Evolutionary conservation across 2,888 invertebrate genomes (phyloP), one percentile per base, ranked within the genome.

Genomic region (Leucozona laternaria): DNA sequence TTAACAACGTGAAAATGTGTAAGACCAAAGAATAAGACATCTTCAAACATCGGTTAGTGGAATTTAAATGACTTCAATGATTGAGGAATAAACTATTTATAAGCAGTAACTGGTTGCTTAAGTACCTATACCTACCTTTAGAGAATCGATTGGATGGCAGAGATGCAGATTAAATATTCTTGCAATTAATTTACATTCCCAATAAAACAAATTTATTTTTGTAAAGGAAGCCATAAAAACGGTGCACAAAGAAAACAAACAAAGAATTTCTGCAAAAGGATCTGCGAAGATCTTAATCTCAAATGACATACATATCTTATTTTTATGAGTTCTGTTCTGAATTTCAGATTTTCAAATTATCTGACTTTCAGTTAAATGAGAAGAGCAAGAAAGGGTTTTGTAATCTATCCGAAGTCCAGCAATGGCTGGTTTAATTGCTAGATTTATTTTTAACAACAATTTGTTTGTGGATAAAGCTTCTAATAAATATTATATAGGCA

Each of bases 181-280:
- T 31, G 17, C 3, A 31, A 57, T 31, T 0, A 6, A 55, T 6
- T 28, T 25, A 25, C 15, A 22, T 37, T 40, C 2, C 6, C 22
- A 40, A 60, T 60, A 40, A 60, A 62, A 28, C 22, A 62, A 62
- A 62, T 62, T 43, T 25, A 62, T 62, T n/a, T 43, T 10, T 25
- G n/a, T 10, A 5, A n/a, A n/a, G 15, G 15, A 20, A 40, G 20
- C 40, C 22, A 60, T 22, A 10, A 43, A 43, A 50, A 25, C 0
- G 0, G 50, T 7, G 0, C 11, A 50, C 22, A 50, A 50, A 50
- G 13, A 43, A 5, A 43, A 43, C 7, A 43, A n/a, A 43, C n/a
- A 43, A 43, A 43, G 43, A 5, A 40, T 15, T 40, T 40, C 11
- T 4, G 2, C 5, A 50, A 6, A 20, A 50, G 50, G 13, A 50